These are phyloP conservation scores for Anguilla rostrata DNA, from an alignment of 2,113 vertebrate genomes.

Conservation along the genomic window DNA sequence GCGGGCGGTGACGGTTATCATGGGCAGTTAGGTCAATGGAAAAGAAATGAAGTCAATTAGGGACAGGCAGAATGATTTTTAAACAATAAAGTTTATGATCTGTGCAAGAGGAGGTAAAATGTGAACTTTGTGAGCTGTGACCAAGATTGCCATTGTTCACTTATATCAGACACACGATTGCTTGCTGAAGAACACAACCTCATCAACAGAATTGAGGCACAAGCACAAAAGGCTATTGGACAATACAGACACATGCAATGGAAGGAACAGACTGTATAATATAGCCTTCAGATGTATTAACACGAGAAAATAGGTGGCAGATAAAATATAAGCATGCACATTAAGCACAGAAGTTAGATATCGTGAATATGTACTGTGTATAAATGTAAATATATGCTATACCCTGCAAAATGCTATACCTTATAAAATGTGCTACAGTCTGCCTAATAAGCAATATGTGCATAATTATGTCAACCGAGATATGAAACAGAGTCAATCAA, in stretches of 20 bases:
- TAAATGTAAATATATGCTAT: not conserved
- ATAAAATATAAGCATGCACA: not conserved
- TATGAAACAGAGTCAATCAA: not conserved
- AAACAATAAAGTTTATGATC: constrained; percentile 77
- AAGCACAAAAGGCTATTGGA: not conserved
- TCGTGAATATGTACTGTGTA: not conserved
- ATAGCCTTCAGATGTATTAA: not conserved
- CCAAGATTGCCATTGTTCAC: constrained; percentile 66
- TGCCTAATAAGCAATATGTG: no score
- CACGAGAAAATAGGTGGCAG: not conserved
- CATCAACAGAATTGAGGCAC: not conserved
- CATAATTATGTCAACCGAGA: no score
- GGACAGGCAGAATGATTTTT: constrained; percentile 74
- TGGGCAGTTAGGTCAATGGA: constrained; percentile 75
- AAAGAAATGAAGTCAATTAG: constrained; percentile 75
- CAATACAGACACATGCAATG: not conserved
- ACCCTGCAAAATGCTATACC: not conserved
- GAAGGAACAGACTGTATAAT: not conserved
- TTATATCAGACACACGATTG: constrained; percentile 59
- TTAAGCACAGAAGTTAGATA: not conserved
- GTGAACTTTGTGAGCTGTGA: constrained; percentile 65
- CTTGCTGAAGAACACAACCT: constrained; percentile 24
- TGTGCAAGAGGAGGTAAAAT: constrained; percentile 63
- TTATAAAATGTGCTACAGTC: not conserved
- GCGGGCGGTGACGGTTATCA: constrained; percentile 49